Evolutionary conservation across 2,888 invertebrate genomes (phyloP), one percentile per base, ranked within the genome.

Genomic region (Anaspis maculata): DNA sequence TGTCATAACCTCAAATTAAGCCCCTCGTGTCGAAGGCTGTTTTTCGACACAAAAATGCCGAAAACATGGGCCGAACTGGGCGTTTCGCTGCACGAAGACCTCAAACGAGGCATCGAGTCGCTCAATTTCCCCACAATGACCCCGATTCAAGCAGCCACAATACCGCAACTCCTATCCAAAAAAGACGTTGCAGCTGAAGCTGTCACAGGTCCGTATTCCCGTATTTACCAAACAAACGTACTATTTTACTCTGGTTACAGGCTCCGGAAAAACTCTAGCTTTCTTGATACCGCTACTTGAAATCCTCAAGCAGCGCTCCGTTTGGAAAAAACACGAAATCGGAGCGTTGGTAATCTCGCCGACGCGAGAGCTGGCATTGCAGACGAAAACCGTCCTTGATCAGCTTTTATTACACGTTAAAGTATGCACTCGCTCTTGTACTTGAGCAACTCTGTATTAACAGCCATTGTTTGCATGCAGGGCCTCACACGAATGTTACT

Each of bases 161-260:
- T 95, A 53, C 94, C 94, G 0, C 69, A 92, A 32, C 70, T 98
- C 30, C 62, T 96, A 31, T 77, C 78, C 5, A 86, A 88, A 51
- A 96, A 95, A 66, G 98, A 98, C 73, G 94, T 98, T 9, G 94
- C 91, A 1, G 97, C 89, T 0, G 96, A 99, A 67, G 97, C 98
- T 3, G 91, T 97, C 0, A 98, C 98, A 1, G 65, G 63, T 60
- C 32, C 27, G 23, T 2, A 25, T 9, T 12, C 10, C 13, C 3
- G 15, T 13, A 23, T 3, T 6, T 2, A 4, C 16, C 13, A 19
- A 19, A 6, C 19, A 19, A 19, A 19, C 5, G 5, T 9, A 9
- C 5, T 19, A 19, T 6, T 19, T 6, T 9, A 19, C 5, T 5
- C 9, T 19, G 30, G 27, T 44, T 45, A 32, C 14, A 61, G 98